These are phyloP conservation scores for Holcopasites calliopsidis DNA, from an alignment of 1,140 invertebrate species.

Conservation along the genomic window DNA sequence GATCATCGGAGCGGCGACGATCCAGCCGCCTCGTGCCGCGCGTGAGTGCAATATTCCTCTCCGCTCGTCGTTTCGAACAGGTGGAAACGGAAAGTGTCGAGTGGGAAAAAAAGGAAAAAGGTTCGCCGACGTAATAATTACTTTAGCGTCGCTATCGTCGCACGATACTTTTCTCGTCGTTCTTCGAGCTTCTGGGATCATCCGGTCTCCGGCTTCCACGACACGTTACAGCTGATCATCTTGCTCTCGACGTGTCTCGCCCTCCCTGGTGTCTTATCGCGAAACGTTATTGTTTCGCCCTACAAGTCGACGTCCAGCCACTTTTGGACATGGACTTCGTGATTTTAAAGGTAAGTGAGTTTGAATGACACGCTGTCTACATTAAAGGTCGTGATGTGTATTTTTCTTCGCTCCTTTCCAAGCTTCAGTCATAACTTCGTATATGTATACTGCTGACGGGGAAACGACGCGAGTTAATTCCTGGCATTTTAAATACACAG, in stretches of 20 bases:
- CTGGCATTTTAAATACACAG: too few relatives aligned
- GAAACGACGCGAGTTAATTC: too few relatives aligned
- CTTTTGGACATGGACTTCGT: conserved; percentile 65
- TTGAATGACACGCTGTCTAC: background rate
- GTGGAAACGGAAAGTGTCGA: conserved; percentile 37
- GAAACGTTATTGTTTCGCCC: conserved; percentile 17
- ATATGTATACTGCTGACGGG: too few relatives aligned
- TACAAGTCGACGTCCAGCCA: background rate
- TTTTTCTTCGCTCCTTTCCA: background rate
- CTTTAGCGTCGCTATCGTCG: background rate
- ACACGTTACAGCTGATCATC: background rate
- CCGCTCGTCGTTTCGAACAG: conserved; percentile 1
- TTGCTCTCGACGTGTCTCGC: background rate
- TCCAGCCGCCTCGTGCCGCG: conserved; percentile 27
- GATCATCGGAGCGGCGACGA: conserved; percentile 34
- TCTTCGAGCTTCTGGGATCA: background rate
- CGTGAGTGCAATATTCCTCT: conserved; percentile 20
- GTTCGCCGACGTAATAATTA: conserved; percentile 10
- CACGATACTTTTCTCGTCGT: background rate
- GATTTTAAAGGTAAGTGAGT: conserved; percentile 63
- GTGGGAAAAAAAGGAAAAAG: too few relatives aligned
- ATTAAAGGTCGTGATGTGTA: background rate
- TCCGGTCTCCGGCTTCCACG: too few relatives aligned
- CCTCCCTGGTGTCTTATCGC: too few relatives aligned
- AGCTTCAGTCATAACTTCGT: too few relatives aligned